These are phyloP conservation scores for Plusia festucae DNA, from an alignment of 2,888 invertebrate species.

Conservation along the genomic window DNA sequence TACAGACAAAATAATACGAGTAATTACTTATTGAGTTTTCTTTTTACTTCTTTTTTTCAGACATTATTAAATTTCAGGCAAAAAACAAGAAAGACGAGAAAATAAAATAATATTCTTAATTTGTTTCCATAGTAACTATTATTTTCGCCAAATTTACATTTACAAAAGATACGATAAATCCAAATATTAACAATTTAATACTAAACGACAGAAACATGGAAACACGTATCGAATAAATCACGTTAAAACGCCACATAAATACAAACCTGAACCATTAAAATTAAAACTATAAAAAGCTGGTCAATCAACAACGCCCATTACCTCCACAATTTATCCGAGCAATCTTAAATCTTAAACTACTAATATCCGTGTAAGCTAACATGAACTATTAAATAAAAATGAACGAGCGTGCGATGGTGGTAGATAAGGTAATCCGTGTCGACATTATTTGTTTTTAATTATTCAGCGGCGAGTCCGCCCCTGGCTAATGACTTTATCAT, in stretches of 20 bases:
- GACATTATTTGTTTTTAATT: slow-evolving; percentile 89
- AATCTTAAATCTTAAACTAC: slow-evolving; percentile 58
- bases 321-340: slow-evolving; percentile 30
- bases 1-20: too few species aligned
- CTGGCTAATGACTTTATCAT: slow-evolving; percentile 87
- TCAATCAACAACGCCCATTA: slow-evolving; percentile 38
- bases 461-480: slow-evolving; percentile 84
- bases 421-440: slow-evolving; percentile 87
- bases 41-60: too few species aligned
- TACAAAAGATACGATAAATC: too few species aligned
- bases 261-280: slow-evolving; percentile 9
- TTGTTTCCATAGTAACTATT: too few species aligned
- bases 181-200: too few species aligned
- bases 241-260: neutral
- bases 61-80: neutral
- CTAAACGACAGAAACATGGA: neutral
- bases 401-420: slow-evolving; percentile 80
- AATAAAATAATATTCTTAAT: too few species aligned
- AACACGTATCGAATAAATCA: neutral
- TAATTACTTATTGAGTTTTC: too few species aligned
- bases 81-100: too few species aligned
- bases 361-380: slow-evolving; percentile 68
- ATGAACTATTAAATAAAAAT: slow-evolving; percentile 81
- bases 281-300: slow-evolving; percentile 30
- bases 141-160: too few species aligned